Evolutionary conservation across 2,113 vertebrate genomes (phyloP).

Genomic region (Caracal caracal): DNA sequence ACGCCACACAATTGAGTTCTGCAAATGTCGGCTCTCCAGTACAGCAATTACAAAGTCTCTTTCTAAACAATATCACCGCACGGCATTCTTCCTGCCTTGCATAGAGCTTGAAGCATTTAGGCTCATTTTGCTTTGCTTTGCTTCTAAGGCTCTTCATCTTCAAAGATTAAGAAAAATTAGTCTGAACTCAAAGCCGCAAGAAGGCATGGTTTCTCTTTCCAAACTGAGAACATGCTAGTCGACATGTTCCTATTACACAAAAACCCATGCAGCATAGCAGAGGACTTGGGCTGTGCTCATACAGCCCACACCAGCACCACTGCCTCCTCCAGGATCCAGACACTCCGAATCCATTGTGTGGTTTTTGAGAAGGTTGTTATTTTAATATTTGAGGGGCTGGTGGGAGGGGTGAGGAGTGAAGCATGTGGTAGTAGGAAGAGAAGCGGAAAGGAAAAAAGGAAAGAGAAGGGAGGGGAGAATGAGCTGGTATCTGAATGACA

Average conservation of each 20-base stretch:
- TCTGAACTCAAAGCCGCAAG: conserved; percentile 64
- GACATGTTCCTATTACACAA: conserved; percentile 40
- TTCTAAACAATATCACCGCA: conserved; percentile 59
- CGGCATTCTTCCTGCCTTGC: conserved; percentile 11
- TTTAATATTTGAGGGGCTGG: conserved; percentile 33
- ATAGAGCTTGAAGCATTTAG: neutral
- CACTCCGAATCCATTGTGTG: neutral
- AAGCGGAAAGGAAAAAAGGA: neutral
- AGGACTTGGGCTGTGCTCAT: neutral
- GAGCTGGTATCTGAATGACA: neutral
- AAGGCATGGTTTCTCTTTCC: conserved; percentile 58
- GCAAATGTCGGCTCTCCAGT: conserved; percentile 70
- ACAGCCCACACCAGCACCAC: neutral
- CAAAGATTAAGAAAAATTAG: conserved; percentile 53
- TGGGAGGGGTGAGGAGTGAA: neutral
- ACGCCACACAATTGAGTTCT: conserved; percentile 76
- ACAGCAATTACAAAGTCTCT: conserved; percentile 61
- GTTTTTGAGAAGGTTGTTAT: neutral
- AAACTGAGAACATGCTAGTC: conserved; percentile 26
- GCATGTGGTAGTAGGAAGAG: neutral
- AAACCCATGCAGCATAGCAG: neutral
- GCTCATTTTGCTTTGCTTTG: conserved; percentile 57
- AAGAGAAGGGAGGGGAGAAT: too few relatives aligned
- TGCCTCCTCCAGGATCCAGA: neutral
- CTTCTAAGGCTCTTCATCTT: conserved; percentile 60